A percentile compares a stretch with the other conserved stretches of the same genome.
phyloP scores from a whole-genome alignment of 2,888 invertebrate species.

The Diarsia brunnea region DNA sequence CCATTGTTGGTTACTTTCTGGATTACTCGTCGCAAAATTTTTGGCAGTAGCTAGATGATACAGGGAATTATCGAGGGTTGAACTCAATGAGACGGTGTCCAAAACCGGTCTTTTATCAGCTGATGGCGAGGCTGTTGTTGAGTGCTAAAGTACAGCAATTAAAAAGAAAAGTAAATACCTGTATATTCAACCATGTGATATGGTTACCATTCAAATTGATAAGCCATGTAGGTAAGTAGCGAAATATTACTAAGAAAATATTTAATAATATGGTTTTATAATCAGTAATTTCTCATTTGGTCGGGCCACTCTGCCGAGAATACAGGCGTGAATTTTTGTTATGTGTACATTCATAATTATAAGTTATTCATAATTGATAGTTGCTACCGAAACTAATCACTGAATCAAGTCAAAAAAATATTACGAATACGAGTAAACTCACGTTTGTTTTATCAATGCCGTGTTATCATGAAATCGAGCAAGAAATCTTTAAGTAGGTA shows the following conservation, averaged over 20 bases:
- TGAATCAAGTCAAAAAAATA: constrained; percentile 25
- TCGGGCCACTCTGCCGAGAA: neutral
- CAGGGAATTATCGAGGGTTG: neutral
- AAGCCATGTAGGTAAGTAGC: neutral
- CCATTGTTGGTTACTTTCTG: neutral
- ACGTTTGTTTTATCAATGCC: constrained; percentile 24
- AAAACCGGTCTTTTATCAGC: neutral
- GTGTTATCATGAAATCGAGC: constrained; percentile 15
- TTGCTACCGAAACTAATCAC: constrained; percentile 30
- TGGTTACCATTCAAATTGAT: neutral
- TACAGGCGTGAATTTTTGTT: neutral
- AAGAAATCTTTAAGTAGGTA: constrained; percentile 12
- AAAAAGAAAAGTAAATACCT: neutral
- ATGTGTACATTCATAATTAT: neutral
- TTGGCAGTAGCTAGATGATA: too few relatives aligned
- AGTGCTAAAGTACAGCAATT: neutral
- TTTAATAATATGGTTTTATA: neutral
- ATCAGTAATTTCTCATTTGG: neutral
- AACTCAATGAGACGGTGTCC: neutral
- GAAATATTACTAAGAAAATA: neutral
- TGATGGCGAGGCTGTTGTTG: neutral
- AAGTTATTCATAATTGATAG: neutral
- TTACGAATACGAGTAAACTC: constrained; percentile 10
- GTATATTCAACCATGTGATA: neutral
- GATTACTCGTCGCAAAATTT: neutral